These are phyloP conservation scores for Antidorcas marsupialis DNA, from an alignment of 2,113 vertebrate species.

Conservation along the genomic window DNA sequence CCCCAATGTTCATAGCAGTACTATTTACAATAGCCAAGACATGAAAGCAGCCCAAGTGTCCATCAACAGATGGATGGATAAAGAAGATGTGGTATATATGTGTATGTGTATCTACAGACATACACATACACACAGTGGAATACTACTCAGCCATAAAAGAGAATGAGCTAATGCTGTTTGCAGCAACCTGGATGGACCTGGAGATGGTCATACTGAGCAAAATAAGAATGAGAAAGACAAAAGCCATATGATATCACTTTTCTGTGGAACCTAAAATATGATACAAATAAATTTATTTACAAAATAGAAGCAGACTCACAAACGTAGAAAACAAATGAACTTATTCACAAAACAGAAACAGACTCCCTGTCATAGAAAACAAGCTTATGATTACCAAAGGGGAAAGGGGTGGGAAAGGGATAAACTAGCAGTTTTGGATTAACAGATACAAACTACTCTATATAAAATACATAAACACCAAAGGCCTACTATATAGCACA, in stretches of 20 bases:
- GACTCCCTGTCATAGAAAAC: too few species aligned
- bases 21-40: not conserved
- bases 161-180: not conserved
- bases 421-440: not conserved
- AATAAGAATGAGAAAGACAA: not conserved
- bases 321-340: not conserved
- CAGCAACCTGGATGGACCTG: not conserved
- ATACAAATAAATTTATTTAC: not conserved
- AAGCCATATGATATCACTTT: not conserved
- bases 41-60: not conserved
- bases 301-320: not conserved
- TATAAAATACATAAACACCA: not conserved
- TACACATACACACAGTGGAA: not conserved
- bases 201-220: not conserved
- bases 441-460: not conserved
- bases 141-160: not conserved
- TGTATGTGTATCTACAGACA: too few species aligned
- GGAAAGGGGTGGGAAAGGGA: not conserved
- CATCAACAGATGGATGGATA: not conserved
- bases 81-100: not conserved
- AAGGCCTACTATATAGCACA: not conserved
- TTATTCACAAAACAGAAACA: too few species aligned
- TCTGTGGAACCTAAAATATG: not conserved
- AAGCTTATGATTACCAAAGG: not conserved
- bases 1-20: not conserved